Conservation (phyloP, 2,888 invertebrate species). For the Drosophila kokeensis region DNA sequence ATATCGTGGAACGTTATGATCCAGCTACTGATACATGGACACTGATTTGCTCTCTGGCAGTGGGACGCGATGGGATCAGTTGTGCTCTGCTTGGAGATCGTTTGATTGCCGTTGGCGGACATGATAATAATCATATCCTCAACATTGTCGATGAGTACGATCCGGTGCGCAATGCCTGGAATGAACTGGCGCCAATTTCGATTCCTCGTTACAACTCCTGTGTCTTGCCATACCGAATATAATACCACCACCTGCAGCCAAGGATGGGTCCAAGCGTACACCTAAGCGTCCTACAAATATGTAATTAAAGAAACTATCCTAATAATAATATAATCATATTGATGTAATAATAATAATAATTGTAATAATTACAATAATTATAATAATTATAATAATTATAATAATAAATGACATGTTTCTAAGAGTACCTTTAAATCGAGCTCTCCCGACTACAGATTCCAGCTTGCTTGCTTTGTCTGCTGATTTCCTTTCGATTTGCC, state of each 20-base stretch:
- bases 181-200: constrained; percentile 90
- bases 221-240: too few relatives aligned
- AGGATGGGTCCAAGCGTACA: too few relatives aligned
- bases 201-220: fast-evolving
- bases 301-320: constrained; percentile 10
- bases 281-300: too few relatives aligned
- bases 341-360: too few relatives aligned
- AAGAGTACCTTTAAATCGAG: neutral
- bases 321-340: too few relatives aligned
- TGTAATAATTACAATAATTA: too few relatives aligned
- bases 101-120: constrained; percentile 93
- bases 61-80: constrained; percentile 94
- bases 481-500: constrained; percentile 5
- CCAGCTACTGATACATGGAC: constrained; percentile 94
- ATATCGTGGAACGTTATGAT: constrained; percentile 93
- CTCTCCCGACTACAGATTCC: too few relatives aligned
- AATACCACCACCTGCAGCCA: too few relatives aligned
- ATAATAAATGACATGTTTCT: too few relatives aligned
- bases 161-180: constrained; percentile 91
- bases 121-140: constrained; percentile 92
- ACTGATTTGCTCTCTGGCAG: constrained; percentile 91
- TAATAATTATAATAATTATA: too few relatives aligned
- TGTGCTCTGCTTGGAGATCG: constrained; percentile 92
- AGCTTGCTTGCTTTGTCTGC: neutral
- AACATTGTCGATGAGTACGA: constrained; percentile 96